Evolutionary conservation across 2,113 vertebrate species (phyloP), one percentile per base, ranked within the genome.

Genomic region (Oxyura jamaicensis): DNA sequence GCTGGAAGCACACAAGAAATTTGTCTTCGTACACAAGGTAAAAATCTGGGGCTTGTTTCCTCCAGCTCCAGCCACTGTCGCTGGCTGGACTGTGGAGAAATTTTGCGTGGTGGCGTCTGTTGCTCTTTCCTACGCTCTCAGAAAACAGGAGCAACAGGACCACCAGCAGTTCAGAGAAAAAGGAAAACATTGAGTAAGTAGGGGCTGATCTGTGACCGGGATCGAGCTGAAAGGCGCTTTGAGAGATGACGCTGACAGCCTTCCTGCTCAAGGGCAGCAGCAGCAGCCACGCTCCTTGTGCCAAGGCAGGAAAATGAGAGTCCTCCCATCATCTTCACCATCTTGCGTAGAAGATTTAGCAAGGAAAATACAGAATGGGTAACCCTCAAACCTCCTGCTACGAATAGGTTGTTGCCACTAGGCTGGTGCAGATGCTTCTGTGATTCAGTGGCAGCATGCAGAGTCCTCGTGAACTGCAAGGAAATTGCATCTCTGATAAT

Each of bases 401-500:
- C 31, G 2, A 71, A 8, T 15, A 39, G 42, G 35, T 74, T 71
- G 74, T 31, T 82, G 62, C 80, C 62, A 86, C 62, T 31, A 53
- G 74, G 29, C 65, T 63, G 56, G 60, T 5, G 48, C n/a, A 66
- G 68, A 52, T 67, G 68, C 56, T 29, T 63, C 46, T 67, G n/a
- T 86, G 81, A 90, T 77, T 75, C 26, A 67, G 48, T 79, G 67
- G 84, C 69, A 88, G 78, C 55, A 73, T 29, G 71, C 41, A 82
- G 58, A 62, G 55, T 77, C 41, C 69, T 85, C 62, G 50, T 83
- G 91, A 96, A 94, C 48, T 92, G 83, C 69, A 92, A 94, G 92
- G 69, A 65, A 86, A 96, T 36, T 72, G 52, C 78, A 72, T 86
- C 58, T 93, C 71, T 56, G 66, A 88, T 88, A 60, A 73, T 66